Evolutionary conservation across 2,888 invertebrate genomes (phyloP), one percentile per base, ranked within the genome.

Genomic region (Periphyllus acericola): DNA sequence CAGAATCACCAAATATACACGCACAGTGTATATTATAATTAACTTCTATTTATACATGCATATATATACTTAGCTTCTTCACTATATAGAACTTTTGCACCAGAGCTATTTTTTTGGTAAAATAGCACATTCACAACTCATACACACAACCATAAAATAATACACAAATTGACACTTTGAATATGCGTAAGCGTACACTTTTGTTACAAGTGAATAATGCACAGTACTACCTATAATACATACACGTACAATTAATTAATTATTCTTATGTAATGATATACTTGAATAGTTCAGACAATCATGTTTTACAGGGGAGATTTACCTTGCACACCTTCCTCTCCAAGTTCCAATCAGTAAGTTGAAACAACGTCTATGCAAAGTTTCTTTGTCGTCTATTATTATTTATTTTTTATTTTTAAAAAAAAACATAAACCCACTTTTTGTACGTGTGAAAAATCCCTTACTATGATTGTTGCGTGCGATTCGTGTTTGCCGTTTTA

Each of bases 291-390:
- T 88, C 71, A 83, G 76, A 88, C 83, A 83, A 78, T 83, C 46
- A 88, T 88, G 83, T 83, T 89, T 89, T 89, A 84, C 89, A 89
- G 89, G 84, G 89, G 89, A 89, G 89, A 89, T 79, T 80, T 89
- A 74, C 89, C 85, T 89, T 89, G 83, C 84, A 83, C 84, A 80
- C 83, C 84, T 84, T 84, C 89, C 72, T 84, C 83, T 83, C 84
- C 79, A 74, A 80, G 72, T 89, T 83, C 83, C 82, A 84, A 89
- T 34, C 89, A 89, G 89, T 89, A 89, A 89, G 89, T 89, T 74
- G 25, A 88, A 88, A 83, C 81, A 78, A 32, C 19, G 88, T 75
- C 75, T 60, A 68, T 71, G 68, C 74, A 78, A 36, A 68, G 68
- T 78, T 78, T 85, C 74, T 85, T 85, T 85, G 34, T 85, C 55